Percentiles rank a stretch among this genome's conserved stretches.
Evolutionary conservation across 2,797 vertebrate species (phyloP).

Genomic region (Zenarchopterus dispar): DNA sequence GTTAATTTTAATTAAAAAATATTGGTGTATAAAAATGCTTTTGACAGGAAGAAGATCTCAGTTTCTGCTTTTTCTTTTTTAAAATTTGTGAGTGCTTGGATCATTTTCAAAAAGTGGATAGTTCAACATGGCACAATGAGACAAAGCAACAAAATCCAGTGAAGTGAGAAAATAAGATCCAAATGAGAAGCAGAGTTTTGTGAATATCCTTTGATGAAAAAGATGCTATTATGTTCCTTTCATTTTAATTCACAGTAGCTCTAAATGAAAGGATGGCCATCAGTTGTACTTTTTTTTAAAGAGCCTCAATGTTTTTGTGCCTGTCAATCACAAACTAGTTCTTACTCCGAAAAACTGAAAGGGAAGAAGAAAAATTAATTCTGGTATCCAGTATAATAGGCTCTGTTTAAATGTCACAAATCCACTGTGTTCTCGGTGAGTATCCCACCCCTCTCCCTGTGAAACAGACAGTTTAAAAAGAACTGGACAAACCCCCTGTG

Average conservation of each 20-base stretch:
- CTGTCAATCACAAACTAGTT: background rate
- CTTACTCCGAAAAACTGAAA: slow-evolving; percentile 1
- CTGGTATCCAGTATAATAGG: no score
- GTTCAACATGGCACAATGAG: slow-evolving; percentile 40
- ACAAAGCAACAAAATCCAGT: slow-evolving; percentile 32
- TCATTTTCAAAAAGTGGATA: slow-evolving; percentile 33
- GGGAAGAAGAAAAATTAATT: no score
- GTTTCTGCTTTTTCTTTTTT: slow-evolving; percentile 64
- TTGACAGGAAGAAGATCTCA: slow-evolving; percentile 61
- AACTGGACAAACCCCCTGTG: no score
- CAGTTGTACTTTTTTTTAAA: no score
- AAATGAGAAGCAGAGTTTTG: slow-evolving; percentile 31
- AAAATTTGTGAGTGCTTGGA: slow-evolving; percentile 50
- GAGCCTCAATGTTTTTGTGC: background rate
- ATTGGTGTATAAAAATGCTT: slow-evolving; percentile 34
- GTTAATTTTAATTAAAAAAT: slow-evolving; percentile 54
- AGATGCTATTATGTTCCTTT: no score
- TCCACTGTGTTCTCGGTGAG: no score
- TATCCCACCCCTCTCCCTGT: no score
- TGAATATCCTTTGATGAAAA: no score
- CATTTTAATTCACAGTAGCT: no score
- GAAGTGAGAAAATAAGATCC: background rate
- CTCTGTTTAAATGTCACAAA: no score
- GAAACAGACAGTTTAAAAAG: no score
- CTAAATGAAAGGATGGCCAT: no score